Evolutionary conservation across 1,140 invertebrate species (phyloP).

Genomic region (Drosophila kikkawai): DNA sequence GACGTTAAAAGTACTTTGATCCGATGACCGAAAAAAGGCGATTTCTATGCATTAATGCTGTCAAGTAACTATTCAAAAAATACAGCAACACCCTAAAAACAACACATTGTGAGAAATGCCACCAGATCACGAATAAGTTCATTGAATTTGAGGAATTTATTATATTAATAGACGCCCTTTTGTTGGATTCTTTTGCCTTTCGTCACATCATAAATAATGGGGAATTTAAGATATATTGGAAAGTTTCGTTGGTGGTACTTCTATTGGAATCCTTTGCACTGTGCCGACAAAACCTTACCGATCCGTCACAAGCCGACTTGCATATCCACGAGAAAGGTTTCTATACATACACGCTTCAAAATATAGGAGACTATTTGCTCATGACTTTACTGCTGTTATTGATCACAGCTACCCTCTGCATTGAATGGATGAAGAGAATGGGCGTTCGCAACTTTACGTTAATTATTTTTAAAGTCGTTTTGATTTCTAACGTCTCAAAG

Average conservation of each 20-base stretch:
- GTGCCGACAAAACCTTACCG: slow-evolving; percentile 84
- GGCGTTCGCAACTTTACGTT: slow-evolving; percentile 37
- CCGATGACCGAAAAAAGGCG: slow-evolving; percentile 36
- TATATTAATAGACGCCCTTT: slow-evolving; percentile 92
- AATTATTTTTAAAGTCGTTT: slow-evolving; percentile 82
- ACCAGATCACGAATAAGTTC: slow-evolving; percentile 93
- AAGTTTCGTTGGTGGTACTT: slow-evolving; percentile 87
- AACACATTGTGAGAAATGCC: slow-evolving; percentile 90
- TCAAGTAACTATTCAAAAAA: slow-evolving; percentile 88
- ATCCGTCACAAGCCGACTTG: slow-evolving; percentile 73
- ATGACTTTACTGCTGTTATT: slow-evolving; percentile 59
- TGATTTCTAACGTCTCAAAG: slow-evolving; percentile 85
- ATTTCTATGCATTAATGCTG: slow-evolving; percentile 88
- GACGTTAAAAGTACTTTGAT: background rate
- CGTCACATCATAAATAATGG: slow-evolving; percentile 93
- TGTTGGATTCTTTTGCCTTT: slow-evolving; percentile 92
- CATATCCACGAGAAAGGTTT: slow-evolving; percentile 86
- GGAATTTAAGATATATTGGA: slow-evolving; percentile 89
- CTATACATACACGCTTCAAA: slow-evolving; percentile 84
- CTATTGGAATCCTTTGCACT: slow-evolving; percentile 88
- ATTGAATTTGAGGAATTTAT: slow-evolving; percentile 95
- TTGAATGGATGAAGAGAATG: slow-evolving; percentile 21
- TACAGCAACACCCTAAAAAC: slow-evolving; percentile 90
- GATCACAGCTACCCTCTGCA: slow-evolving; percentile 42
- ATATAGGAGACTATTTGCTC: slow-evolving; percentile 73